These are phyloP conservation scores for Rhynchotus rufescens DNA, from an alignment of 2,797 vertebrate genomes.

Conservation along the genomic window DNA sequence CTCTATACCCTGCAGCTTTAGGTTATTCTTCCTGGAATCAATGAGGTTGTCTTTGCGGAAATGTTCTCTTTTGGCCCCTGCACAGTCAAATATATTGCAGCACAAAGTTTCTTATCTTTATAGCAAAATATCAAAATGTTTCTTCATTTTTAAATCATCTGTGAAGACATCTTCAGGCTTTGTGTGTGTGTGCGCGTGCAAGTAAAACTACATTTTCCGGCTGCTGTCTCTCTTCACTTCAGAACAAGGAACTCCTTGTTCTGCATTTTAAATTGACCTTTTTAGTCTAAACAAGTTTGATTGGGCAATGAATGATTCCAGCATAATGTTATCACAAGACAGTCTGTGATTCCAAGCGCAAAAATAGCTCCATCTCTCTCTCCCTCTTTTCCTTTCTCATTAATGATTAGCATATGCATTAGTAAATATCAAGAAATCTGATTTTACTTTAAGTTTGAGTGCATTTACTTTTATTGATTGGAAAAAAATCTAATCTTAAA, in stretches of 20 bases:
- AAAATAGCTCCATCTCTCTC: conserved; percentile 38
- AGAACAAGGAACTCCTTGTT: conserved; percentile 27
- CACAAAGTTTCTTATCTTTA: not conserved
- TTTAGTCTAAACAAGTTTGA: conserved; percentile 25
- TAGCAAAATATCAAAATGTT: not conserved
- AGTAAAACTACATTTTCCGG: not conserved
- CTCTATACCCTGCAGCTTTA: not conserved
- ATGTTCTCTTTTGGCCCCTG: not conserved
- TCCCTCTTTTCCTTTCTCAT: not conserved
- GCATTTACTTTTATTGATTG: not conserved
- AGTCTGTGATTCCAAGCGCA: conserved; percentile 44
- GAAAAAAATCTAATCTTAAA: not conserved
- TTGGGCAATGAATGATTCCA: conserved; percentile 42
- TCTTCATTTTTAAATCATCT: not conserved
- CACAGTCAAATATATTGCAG: not conserved
- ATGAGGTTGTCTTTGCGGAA: not conserved
- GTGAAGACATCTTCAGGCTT: not conserved
- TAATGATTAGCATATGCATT: conserved; percentile 23
- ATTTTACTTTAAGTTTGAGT: conserved; percentile 11
- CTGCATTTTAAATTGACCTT: conserved; percentile 36
- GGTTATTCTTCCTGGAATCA: fast-evolving
- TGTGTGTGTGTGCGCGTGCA: not conserved
- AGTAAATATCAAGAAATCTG: not conserved
- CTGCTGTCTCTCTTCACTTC: not conserved
- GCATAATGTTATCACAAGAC: conserved; percentile 31